phyloP scores from a whole-genome alignment of 2,888 invertebrate genomes.

The Drosophila lutescens region DNA sequence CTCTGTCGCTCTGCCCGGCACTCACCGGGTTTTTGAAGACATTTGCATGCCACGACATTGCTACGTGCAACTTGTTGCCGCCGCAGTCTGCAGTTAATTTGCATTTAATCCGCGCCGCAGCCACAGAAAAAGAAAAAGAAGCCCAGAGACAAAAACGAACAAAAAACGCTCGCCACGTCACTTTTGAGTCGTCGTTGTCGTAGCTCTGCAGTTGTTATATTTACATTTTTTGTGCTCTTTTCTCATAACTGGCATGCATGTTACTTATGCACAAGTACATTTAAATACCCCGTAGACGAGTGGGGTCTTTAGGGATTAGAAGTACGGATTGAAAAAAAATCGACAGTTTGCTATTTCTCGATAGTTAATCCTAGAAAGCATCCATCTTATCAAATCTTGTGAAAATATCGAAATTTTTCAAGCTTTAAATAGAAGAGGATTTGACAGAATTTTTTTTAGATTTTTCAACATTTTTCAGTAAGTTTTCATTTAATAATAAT shows the following conservation, averaged over 20 bases:
- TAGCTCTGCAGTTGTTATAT: constrained; percentile 47
- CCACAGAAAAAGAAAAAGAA: no score
- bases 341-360: no score
- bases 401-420: no score
- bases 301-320: not conserved
- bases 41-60: constrained; percentile 55
- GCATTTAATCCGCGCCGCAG: constrained; percentile 72
- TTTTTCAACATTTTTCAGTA: no score
- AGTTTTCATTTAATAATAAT: no score
- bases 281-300: constrained; percentile 16
- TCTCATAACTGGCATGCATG: constrained; percentile 51
- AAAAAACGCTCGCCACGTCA: constrained; percentile 53
- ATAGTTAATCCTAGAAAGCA: no score
- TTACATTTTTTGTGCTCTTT: constrained; percentile 29
- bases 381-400: no score
- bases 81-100: constrained; percentile 71
- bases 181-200: constrained; percentile 46
- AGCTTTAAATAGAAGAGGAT: no score
- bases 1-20: constrained; percentile 38
- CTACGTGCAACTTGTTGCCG: constrained; percentile 76
- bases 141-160: constrained; percentile 46
- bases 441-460: no score
- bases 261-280: constrained; percentile 48
- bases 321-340: no score
- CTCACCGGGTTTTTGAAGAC: constrained; percentile 43